phyloP scores from a whole-genome alignment of 1,140 invertebrate species.

The Varroa destructor region DNA sequence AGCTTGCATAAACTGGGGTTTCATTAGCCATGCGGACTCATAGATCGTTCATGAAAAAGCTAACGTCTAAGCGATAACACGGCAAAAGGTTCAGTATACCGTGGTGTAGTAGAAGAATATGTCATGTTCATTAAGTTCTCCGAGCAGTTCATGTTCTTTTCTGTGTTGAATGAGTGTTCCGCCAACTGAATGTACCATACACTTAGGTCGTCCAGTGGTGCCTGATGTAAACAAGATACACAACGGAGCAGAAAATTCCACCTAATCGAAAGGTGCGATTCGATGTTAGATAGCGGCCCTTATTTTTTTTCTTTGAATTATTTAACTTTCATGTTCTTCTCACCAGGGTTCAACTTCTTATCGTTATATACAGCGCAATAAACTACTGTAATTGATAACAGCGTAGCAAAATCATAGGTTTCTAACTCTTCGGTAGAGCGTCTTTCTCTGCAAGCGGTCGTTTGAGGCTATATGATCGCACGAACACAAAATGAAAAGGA shows the following conservation, averaged over 20 bases:
- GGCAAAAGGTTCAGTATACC: neutral
- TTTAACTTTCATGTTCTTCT: too few relatives aligned
- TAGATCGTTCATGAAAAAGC: too few relatives aligned
- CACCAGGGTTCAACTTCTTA: too few relatives aligned
- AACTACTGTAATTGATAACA: too few relatives aligned
- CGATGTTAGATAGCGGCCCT: neutral
- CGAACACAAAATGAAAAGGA: too few relatives aligned
- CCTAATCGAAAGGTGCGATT: conserved; percentile 43
- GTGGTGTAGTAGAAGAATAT: conserved; percentile 18
- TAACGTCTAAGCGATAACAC: neutral
- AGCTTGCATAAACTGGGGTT: conserved; percentile 29
- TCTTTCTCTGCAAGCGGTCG: too few relatives aligned
- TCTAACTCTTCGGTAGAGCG: too few relatives aligned
- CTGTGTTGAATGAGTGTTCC: conserved; percentile 39
- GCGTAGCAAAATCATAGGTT: too few relatives aligned
- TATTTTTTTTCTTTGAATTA: too few relatives aligned
- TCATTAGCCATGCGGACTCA: neutral
- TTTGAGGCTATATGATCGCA: too few relatives aligned
- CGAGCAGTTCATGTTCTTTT: conserved; percentile 10
- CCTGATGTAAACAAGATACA: conserved; percentile 52
- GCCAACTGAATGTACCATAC: conserved; percentile 51
- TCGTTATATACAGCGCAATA: too few relatives aligned
- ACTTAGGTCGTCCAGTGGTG: conserved; percentile 51
- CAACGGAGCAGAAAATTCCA: conserved; percentile 50
- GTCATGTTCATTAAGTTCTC: neutral